phyloP scores from a whole-genome alignment of 2,888 invertebrate species.

The Abrostola triplasia region DNA sequence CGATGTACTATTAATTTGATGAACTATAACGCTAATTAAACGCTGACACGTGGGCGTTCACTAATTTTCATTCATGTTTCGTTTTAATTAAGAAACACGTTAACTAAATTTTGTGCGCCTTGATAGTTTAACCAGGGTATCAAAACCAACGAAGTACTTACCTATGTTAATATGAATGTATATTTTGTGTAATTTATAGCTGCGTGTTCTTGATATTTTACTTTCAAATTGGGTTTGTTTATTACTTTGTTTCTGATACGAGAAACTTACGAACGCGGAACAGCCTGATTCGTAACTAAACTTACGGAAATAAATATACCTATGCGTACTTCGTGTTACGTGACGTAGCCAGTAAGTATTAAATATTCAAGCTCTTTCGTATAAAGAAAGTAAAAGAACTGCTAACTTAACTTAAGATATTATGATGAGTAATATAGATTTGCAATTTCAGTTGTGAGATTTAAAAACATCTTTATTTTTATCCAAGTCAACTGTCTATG shows the following conservation, averaged over 20 bases:
- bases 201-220: background rate
- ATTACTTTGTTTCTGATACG: background rate
- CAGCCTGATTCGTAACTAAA: background rate
- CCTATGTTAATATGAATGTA: too few relatives aligned
- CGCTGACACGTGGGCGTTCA: conserved; percentile 4
- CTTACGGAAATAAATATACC: background rate
- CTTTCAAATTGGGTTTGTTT: background rate
- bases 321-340: background rate
- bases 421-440: background rate
- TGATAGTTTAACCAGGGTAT: conserved; percentile 1
- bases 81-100: conserved; percentile 6
- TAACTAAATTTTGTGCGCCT: conserved; percentile 9
- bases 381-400: too few relatives aligned
- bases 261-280: background rate
- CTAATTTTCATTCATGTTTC: conserved; percentile 27
- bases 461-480: background rate
- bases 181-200: too few relatives aligned
- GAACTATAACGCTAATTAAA: conserved; percentile 32
- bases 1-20: conserved; percentile 32
- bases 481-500: background rate
- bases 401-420: too few relatives aligned
- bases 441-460: background rate
- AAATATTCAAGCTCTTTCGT: too few relatives aligned
- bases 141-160: background rate
- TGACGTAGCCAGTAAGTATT: too few relatives aligned